These are phyloP conservation scores for Agrochola litura DNA, from an alignment of 2,888 invertebrate genomes.

Conservation along the genomic window DNA sequence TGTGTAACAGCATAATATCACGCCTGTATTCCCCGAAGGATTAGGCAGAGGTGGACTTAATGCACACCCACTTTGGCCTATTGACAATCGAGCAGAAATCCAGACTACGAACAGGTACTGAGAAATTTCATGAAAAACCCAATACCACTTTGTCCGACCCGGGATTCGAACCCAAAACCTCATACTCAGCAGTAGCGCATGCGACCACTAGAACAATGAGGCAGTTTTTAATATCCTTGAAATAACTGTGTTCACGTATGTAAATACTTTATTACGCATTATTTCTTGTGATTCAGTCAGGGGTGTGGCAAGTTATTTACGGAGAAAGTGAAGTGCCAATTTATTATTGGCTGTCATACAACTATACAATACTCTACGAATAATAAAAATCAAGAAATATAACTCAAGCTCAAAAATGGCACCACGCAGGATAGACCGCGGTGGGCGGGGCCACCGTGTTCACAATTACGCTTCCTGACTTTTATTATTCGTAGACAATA, in stretches of 20 bases:
- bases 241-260: not conserved
- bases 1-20: not conserved
- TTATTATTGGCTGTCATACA: conserved; percentile 29
- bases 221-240: not conserved
- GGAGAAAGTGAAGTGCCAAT: conserved; percentile 24
- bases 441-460: too few relatives aligned
- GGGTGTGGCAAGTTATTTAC: conserved; percentile 39
- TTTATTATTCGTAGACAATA: too few relatives aligned
- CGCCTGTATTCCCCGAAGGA: not conserved
- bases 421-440: too few relatives aligned
- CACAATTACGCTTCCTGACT: too few relatives aligned
- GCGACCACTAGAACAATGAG: not conserved
- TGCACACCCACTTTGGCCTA: not conserved
- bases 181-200: not conserved
- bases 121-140: not conserved
- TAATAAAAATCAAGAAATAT: too few relatives aligned
- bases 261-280: conserved; percentile 2
- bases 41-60: not conserved
- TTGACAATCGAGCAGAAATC: not conserved
- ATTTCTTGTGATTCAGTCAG: conserved; percentile 16
- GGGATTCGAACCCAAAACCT: not conserved
- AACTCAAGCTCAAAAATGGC: too few relatives aligned
- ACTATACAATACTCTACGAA: not conserved
- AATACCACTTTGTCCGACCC: not conserved
- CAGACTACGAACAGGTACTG: not conserved